A percentile compares a stretch with the other conserved stretches of the same genome.
Conservation (phyloP, 2,797 vertebrate species). For the Echiichthys vipera region DNA sequence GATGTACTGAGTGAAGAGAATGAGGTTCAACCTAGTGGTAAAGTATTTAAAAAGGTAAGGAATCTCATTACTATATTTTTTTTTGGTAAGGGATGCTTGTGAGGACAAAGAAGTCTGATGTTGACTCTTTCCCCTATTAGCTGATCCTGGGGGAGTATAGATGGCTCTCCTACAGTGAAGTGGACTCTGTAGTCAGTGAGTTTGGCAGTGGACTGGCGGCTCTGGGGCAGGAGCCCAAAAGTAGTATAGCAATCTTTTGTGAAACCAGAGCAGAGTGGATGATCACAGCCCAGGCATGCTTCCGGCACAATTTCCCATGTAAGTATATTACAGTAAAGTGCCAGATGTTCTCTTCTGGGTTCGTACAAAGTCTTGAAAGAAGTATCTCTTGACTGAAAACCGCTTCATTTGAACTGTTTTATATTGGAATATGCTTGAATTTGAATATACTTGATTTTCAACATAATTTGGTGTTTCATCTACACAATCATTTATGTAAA, state of each 20-base stretch:
- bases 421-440: too few relatives aligned
- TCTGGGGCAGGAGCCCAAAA: constrained; percentile 90
- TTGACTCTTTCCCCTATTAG: constrained; percentile 70
- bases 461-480: too few relatives aligned
- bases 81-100: background rate
- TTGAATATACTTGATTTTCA: too few relatives aligned
- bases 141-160: constrained; percentile 93
- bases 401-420: too few relatives aligned
- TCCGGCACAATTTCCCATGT: constrained; percentile 95
- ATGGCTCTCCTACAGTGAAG: constrained; percentile 93
- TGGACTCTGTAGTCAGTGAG: constrained; percentile 83
- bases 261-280: constrained; percentile 98
- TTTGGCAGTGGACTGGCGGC: constrained; percentile 91
- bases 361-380: too few relatives aligned
- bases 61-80: background rate
- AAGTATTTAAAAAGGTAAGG: constrained; percentile 98
- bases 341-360: too few relatives aligned
- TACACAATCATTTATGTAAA: too few relatives aligned
- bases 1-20: constrained; percentile 94
- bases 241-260: constrained; percentile 93
- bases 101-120: background rate
- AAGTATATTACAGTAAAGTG: constrained; percentile 50
- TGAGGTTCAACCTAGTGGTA: constrained; percentile 94
- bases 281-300: constrained; percentile 94
- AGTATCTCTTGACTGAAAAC: too few relatives aligned